A percentile compares a stretch with the other conserved stretches of the same genome.
Evolutionary conservation across 2,113 vertebrate genomes (phyloP).

Genomic region (Pipra filicauda): DNA sequence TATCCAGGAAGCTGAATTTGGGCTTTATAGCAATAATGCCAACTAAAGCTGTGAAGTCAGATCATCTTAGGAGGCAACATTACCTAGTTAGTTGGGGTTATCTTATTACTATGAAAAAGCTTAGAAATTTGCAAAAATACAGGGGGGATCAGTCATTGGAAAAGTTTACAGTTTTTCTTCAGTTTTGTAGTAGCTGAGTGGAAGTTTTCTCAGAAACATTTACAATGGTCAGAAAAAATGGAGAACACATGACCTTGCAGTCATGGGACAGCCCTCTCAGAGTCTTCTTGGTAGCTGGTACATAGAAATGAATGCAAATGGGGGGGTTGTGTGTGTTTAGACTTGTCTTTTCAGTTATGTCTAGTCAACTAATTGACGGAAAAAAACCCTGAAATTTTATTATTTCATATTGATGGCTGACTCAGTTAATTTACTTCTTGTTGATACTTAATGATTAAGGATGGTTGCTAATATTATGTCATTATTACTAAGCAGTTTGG

Average conservation of each 20-base stretch:
- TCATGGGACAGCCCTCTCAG: background rate
- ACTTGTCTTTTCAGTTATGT: background rate
- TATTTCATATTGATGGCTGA: background rate
- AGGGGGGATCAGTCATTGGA: background rate
- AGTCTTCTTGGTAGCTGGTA: background rate
- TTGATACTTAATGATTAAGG: background rate
- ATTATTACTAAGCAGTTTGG: background rate
- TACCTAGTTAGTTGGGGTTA: background rate
- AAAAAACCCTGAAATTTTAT: background rate
- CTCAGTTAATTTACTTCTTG: background rate
- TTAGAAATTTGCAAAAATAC: background rate
- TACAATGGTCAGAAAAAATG: background rate
- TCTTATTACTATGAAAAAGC: background rate
- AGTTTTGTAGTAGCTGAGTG: background rate
- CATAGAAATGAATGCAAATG: background rate
- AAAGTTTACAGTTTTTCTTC: background rate
- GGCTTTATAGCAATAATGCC: background rate
- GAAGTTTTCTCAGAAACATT: background rate
- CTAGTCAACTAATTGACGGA: background rate
- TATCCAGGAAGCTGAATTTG: background rate
- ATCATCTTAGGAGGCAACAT: background rate
- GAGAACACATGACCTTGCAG: background rate
- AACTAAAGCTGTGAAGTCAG: background rate
- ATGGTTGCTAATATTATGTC: background rate
- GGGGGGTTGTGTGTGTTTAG: background rate